Evolutionary conservation across 2,797 vertebrate genomes (phyloP).

Genomic region (Pagetopsis macropterus): DNA sequence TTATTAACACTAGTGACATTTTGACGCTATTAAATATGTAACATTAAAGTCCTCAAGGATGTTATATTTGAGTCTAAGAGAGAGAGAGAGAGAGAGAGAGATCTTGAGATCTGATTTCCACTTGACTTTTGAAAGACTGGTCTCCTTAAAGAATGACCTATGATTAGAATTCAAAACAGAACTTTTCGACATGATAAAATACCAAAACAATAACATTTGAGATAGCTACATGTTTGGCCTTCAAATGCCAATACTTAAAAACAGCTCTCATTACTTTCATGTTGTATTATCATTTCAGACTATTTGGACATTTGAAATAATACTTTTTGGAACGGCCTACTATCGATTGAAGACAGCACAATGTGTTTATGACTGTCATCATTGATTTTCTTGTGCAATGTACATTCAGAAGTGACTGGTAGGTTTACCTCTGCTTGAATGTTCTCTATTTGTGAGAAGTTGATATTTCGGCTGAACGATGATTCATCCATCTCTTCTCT

Average conservation of each 20-base stretch:
- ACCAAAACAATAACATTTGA: neutral
- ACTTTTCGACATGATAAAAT: neutral
- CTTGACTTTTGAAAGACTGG: neutral
- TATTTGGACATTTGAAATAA: conserved; percentile 6
- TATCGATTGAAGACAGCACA: neutral
- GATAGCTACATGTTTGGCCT: neutral
- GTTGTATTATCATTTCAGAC: neutral
- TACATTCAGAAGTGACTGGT: neutral
- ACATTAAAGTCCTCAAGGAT: neutral
- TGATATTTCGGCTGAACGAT: conserved; percentile 81
- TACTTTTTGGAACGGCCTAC: neutral
- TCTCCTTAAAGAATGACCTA: neutral
- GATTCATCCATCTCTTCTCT: conserved; percentile 85
- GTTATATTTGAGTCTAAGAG: neutral
- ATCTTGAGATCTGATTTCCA: neutral
- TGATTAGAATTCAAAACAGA: neutral
- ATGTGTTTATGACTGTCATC: conserved; percentile 1
- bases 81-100: neutral
- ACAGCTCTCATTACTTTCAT: neutral
- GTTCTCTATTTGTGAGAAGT: conserved; percentile 78
- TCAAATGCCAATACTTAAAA: neutral
- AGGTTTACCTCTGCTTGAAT: conserved; percentile 81
- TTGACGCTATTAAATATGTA: conserved; percentile 1
- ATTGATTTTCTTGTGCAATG: neutral
- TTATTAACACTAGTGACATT: neutral